Base-by-base conservation (phyloP, 2,888 invertebrate species). In the Zygothrica quintamaculata region DNA sequence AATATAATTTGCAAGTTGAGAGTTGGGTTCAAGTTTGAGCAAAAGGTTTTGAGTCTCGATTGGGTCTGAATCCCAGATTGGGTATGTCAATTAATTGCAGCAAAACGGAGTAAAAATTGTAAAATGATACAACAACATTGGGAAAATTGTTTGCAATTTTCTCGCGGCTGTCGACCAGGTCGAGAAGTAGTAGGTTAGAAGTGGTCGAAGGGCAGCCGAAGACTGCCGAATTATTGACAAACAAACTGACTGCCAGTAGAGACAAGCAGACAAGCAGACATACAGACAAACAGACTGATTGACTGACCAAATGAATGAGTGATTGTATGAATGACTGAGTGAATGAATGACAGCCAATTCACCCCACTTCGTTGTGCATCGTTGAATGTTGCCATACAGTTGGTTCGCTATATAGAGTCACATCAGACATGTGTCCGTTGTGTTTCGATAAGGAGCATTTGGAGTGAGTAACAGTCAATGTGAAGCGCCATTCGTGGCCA, bases 101-200 rank as follows among this genome's bases (percentile, higher is more conserved):
- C 75, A 70, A n/a, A 74, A 73, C 70, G 60, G 51, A 65, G 58
- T 40, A 64, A 59, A 72, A 75, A 55, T 64, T 56, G 85, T 68
- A 77, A n/a, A n/a, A 77, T 74, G 76, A 74, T 81, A 77, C 72
- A 84, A 81, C 62, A 65, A 74, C 53, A 77, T 48, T 42, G 66
- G 67, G 68, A 70, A 84, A 84, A 87, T 84, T 75, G 84, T 84
- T n/a, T 79, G 84, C 84, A 84, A 84, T 84, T 84, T 84, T 74
- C 86, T 85, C 80, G 87, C 77, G 76, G 65, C 62, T 71, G 58
- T 59, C 51, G 53, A 37, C 25, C 68, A 44, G 56, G 52, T 52
- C 56, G n/a, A 60, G 55, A 43, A 62, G 69, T 65, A 71, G 59
- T n/a, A n/a, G n/a, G n/a, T n/a, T n/a, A n/a, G n/a, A n/a, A n/a